Evolutionary conservation across 2,113 vertebrate species (phyloP), one percentile per base, ranked within the genome.

Genomic region (Halcyon malimbica): DNA sequence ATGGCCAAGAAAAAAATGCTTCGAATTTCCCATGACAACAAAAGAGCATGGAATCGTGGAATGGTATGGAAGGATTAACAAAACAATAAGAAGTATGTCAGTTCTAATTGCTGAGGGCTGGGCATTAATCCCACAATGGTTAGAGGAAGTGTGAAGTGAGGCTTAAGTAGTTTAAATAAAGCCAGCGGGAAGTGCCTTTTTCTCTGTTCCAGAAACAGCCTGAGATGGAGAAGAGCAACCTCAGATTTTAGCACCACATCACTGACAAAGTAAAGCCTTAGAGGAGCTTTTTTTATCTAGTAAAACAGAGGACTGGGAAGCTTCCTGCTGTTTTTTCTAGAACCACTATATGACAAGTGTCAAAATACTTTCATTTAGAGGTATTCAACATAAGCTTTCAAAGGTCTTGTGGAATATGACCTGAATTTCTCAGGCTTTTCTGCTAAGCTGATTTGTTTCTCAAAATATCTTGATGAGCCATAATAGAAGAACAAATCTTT

Each of bases 371-470:
- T 35, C 65, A 81, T 85, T 89, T 69, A 70, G 42, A 90, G 4
- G 23, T 81, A 77, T 75, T 89, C 39, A 86, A 44, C 15, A 51
- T 44, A 82, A 93, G 46, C 19, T 26, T 88, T 86, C 78, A 56
- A 39, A 63, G 23, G 20, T 53, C 31, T 56, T 64, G 21, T 3
- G 16, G 48, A 87, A 74, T 42, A 65, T 46, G 16, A 89, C 50
- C 74, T 78, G 65, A 81, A 78, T 70, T 95, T 89, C 75, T 62
- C 73, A 71, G 53, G 62, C 28, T 75, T 79, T 92, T 65, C 60
- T 57, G 31, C 56, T 74, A 83, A 86, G 68, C 76, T 78, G 76
- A 78, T 80, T 80, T 80, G 56, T 83, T 97, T 94, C 80, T 68
- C 62, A 54, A 89, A 87, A 39, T 42, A 70, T 24, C 50, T 44